phyloP scores from a whole-genome alignment of 2,888 invertebrate genomes.

The Hirtodrosophila confusa region DNA sequence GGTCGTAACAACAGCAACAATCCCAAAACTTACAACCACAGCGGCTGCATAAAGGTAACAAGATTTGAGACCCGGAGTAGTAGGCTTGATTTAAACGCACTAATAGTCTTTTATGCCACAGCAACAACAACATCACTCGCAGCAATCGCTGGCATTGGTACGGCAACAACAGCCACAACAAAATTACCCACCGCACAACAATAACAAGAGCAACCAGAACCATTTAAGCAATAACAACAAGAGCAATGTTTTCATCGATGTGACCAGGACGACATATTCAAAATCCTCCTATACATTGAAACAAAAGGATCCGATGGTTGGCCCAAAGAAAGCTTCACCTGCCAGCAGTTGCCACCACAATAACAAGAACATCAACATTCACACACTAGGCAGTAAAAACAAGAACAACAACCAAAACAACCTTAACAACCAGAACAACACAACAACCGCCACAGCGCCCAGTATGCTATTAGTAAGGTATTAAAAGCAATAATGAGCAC shows the following conservation, averaged over 20 bases:
- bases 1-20: conserved; percentile 15
- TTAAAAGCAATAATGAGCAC: conserved; percentile 54
- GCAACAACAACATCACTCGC: conserved; percentile 36
- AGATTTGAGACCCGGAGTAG: too few species aligned
- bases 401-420: conserved; percentile 54
- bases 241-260: conserved; percentile 43
- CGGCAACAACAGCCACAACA: conserved; percentile 40
- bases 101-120: conserved; percentile 39
- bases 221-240: conserved; percentile 38
- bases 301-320: conserved; percentile 34
- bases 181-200: conserved; percentile 52
- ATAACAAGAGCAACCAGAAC: conserved; percentile 34
- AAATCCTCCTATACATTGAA: conserved; percentile 47
- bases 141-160: conserved; percentile 28
- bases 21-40: conserved; percentile 24
- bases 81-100: background rate
- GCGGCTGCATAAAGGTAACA: conserved; percentile 31
- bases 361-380: conserved; percentile 60
- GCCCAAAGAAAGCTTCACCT: conserved; percentile 22
- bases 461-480: conserved; percentile 84
- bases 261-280: conserved; percentile 45
- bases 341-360: background rate
- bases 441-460: conserved; percentile 70
- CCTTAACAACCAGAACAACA: conserved; percentile 15
- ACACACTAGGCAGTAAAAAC: conserved; percentile 71